Percentiles rank a stretch among this genome's conserved stretches.
phyloP scores from a whole-genome alignment of 1,140 invertebrate genomes.

The Aphaenogaster floridana region DNA sequence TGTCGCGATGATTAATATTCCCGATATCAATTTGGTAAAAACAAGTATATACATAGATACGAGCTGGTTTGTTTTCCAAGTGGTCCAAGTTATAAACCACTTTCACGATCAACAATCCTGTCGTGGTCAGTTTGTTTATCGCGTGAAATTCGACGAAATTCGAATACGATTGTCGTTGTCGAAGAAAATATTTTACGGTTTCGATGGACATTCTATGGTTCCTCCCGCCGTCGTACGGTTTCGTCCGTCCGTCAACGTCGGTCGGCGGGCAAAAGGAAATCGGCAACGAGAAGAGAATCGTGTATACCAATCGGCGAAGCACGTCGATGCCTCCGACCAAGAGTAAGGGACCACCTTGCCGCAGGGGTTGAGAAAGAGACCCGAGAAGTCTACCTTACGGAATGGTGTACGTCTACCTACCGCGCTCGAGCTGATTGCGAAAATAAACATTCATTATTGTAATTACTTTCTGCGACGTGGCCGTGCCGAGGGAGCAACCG shows the following conservation, averaged over 20 bases:
- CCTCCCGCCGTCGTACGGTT: conserved; percentile 2
- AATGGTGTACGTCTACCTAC: conserved; percentile 81
- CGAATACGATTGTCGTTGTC: not conserved
- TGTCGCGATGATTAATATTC: conserved; percentile 34
- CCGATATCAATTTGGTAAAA: conserved; percentile 5
- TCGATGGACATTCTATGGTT: conserved; percentile 5
- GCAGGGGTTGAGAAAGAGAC: conserved; percentile 76
- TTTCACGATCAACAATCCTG: not conserved
- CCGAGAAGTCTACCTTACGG: conserved; percentile 71
- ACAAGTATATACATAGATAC: not conserved
- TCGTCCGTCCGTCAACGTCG: conserved; percentile 46
- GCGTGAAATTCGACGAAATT: not conserved
- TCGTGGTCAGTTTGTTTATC: not conserved
- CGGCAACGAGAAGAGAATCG: conserved; percentile 39
- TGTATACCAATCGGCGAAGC: conserved; percentile 62
- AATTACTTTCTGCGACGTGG: conserved; percentile 82
- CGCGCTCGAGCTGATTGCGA: conserved; percentile 81
- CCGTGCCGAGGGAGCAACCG: conserved; percentile 63
- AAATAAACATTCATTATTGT: conserved; percentile 84
- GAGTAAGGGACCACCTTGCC: conserved; percentile 80
- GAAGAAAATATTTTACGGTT: not conserved
- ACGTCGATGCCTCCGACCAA: conserved; percentile 67
- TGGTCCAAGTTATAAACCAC: not conserved
- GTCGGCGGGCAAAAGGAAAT: conserved; percentile 46
- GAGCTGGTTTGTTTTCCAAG: not conserved